Percentiles rank a stretch among this genome's conserved stretches.
These are phyloP conservation scores for Pediacus dermestoides DNA, from an alignment of 2,888 invertebrate species.

Conservation along the genomic window DNA sequence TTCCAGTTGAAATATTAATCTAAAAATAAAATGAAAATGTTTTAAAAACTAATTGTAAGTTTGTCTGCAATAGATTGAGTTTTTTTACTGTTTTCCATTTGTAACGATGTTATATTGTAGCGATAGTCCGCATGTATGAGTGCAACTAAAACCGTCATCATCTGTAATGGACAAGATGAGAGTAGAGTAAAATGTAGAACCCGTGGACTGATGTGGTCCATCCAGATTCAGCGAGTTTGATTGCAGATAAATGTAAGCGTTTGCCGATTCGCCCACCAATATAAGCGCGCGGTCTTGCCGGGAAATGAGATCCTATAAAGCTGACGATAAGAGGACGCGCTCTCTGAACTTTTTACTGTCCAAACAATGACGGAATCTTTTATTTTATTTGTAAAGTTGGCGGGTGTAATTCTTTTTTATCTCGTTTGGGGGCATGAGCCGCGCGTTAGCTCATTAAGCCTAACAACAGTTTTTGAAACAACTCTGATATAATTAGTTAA, in stretches of 20 bases:
- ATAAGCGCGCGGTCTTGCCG: constrained; percentile 22
- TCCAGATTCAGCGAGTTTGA: constrained; percentile 15
- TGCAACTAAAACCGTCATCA: constrained; percentile 16
- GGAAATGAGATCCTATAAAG: constrained; percentile 33
- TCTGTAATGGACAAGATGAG: constrained; percentile 19
- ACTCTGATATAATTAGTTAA: constrained; percentile 39
- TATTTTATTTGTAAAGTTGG: constrained; percentile 36
- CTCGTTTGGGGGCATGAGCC: constrained; percentile 23
- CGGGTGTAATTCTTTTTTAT: constrained; percentile 29
- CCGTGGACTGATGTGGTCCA: constrained; percentile 5
- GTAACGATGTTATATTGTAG: no score
- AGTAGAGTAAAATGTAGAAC: constrained; percentile 12
- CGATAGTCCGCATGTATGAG: no score
- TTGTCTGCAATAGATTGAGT: no score
- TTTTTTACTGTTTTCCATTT: no score
- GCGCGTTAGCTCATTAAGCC: constrained; percentile 29
- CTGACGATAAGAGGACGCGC: constrained; percentile 28
- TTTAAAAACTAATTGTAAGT: no score
- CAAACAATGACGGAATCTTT: constrained; percentile 39
- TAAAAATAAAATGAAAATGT: no score
- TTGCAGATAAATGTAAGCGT: constrained; percentile 20
- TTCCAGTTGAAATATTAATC: no score
- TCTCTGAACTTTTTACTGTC: constrained; percentile 33
- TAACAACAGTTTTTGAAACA: constrained; percentile 34
- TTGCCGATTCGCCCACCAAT: constrained; percentile 13